These are phyloP conservation scores for Pyxicephalus adspersus DNA, from an alignment of 2,113 vertebrate species.

Conservation along the genomic window DNA sequence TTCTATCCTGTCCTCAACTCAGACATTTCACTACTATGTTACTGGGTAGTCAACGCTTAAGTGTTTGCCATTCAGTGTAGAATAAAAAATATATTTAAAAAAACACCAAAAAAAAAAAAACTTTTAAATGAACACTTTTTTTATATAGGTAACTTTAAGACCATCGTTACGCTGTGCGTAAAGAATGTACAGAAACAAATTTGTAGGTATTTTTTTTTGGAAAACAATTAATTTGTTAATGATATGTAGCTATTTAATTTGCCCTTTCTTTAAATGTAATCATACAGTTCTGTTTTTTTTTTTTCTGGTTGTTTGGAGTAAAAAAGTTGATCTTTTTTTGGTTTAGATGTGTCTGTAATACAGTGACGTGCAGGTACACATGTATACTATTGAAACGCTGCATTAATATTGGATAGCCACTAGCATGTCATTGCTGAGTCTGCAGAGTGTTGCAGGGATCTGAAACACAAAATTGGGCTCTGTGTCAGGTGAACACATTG, in stretches of 20 bases:
- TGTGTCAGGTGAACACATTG: constrained; percentile 65
- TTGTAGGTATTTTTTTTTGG: constrained; percentile 99
- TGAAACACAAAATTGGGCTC: constrained; percentile 72
- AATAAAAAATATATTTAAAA: constrained; percentile 72
- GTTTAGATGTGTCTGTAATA: constrained; percentile 86
- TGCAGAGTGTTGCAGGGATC: constrained; percentile 74
- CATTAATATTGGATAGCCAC: constrained; percentile 84
- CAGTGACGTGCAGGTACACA: constrained; percentile 95
- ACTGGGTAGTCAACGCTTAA: constrained; percentile 79
- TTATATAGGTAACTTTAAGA: constrained; percentile 98
- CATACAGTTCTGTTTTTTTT: constrained; percentile 77
- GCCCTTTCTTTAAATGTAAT: constrained; percentile 93
- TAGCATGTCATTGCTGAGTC: constrained; percentile 85
- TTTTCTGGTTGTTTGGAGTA: constrained; percentile 73
- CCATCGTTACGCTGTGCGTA: constrained; percentile 99
- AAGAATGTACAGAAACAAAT: constrained; percentile 98
- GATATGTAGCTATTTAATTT: constrained; percentile 99
- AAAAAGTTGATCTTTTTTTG: constrained; percentile 99
- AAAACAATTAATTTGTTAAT: constrained; percentile 99
- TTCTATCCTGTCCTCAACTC: constrained; percentile 45
- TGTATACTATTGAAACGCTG: constrained; percentile 89
- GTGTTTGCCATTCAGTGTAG: constrained; percentile 87
- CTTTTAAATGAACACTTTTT: constrained; percentile 83
- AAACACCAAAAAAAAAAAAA: constrained; percentile 2
- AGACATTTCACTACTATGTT: constrained; percentile 82